These are phyloP conservation scores for Hippopotamus amphibius DNA, from an alignment of 2,113 vertebrate genomes.

Conservation along the genomic window DNA sequence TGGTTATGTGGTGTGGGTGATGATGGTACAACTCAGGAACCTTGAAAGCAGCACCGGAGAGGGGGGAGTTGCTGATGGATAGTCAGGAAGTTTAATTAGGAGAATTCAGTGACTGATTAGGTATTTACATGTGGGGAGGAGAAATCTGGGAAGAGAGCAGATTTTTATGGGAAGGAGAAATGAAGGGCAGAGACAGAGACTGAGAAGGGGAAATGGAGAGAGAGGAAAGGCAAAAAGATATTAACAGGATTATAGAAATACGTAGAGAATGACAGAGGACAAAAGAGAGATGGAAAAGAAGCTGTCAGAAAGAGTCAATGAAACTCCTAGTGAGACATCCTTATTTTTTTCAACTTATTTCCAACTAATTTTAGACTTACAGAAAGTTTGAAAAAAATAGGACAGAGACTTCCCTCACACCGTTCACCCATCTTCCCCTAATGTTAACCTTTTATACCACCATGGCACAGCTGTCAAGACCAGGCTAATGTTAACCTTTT, in stretches of 20 bases:
- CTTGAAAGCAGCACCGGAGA: background rate
- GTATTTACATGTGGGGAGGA: background rate
- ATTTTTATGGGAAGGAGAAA: background rate
- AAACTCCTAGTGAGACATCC: background rate
- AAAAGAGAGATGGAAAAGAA: background rate
- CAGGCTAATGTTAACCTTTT: background rate
- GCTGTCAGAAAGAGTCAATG: background rate
- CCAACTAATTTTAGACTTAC: conserved; percentile 42
- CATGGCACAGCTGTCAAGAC: background rate
- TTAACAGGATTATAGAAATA: background rate
- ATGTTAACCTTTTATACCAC: background rate
- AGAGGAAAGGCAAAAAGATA: background rate
- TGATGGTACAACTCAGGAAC: too few relatives aligned
- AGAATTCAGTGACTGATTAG: background rate
- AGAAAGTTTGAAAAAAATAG: background rate
- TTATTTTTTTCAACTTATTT: background rate
- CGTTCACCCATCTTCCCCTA: background rate
- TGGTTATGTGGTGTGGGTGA: background rate
- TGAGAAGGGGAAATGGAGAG: background rate
- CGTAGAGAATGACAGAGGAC: background rate
- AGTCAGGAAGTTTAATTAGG: background rate
- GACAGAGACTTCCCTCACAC: background rate
- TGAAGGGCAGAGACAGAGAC: background rate
- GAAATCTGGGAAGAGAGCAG: background rate
- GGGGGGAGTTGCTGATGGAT: accelerated